Conservation (phyloP, 37 sponge, comb jelly and placozoan genomes). For the Halichondria panicea region DNA sequence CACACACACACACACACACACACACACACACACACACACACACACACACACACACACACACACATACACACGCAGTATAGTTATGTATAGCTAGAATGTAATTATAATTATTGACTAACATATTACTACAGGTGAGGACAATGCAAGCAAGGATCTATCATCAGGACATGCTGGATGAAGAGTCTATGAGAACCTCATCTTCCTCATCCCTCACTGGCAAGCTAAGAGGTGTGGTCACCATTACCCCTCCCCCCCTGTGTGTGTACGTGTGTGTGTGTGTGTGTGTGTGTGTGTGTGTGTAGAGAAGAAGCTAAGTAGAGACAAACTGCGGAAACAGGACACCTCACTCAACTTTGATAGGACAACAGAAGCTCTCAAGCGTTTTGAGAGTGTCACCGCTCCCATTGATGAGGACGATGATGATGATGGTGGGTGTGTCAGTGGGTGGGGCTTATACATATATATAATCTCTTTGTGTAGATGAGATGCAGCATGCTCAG, state of each 20-base stretch:
- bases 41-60: too few species aligned
- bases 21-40: too few species aligned
- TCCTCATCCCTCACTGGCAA: neutral
- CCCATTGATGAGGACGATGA: constrained; percentile 1
- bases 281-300: neutral
- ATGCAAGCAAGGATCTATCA: constrained; percentile 30
- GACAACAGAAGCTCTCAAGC: constrained; percentile 11
- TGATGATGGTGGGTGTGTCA: constrained; percentile 8
- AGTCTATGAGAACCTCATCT: neutral
- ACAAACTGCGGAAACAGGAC: neutral
- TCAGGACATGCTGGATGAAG: constrained; percentile 24
- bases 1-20: too few species aligned
- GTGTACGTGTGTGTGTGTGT: neutral
- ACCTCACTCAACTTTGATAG: neutral
- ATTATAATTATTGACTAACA: neutral
- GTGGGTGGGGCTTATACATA: neutral
- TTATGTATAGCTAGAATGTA: neutral
- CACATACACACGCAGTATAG: neutral
- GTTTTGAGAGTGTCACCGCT: neutral
- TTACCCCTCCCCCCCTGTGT: neutral
- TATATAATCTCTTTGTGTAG: constrained; percentile 4
- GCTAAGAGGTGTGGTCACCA: neutral
- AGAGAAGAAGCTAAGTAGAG: neutral
- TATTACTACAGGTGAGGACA: constrained; percentile 22
- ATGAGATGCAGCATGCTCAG: constrained; percentile 32